Conservation (phyloP, 1,140 invertebrate genomes). For the Ostrea denselamellosa region DNA sequence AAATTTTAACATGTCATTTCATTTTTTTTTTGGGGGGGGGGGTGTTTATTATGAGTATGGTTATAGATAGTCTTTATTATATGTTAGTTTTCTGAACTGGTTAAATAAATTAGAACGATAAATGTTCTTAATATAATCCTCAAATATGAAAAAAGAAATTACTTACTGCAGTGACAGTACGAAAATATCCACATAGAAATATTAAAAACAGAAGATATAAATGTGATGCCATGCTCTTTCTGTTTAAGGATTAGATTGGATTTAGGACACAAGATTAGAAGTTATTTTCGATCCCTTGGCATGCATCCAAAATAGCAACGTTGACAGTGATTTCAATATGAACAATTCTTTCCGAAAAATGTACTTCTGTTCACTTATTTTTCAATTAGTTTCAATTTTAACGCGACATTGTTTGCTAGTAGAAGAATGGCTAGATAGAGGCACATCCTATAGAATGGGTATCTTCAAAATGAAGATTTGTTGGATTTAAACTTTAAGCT, state of each 20-base stretch:
- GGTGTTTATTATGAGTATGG: too few species aligned
- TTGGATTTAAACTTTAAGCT: not conserved
- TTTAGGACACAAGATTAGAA: not conserved
- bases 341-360: not conserved
- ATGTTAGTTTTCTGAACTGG: too few species aligned
- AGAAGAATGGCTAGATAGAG: not conserved
- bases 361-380: not conserved
- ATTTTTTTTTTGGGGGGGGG: too few species aligned
- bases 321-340: not conserved
- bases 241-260: not conserved
- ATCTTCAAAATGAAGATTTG: not conserved
- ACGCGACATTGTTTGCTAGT: not conserved
- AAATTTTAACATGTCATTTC: too few species aligned
- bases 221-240: not conserved
- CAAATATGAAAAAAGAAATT: not conserved
- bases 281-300: slow-evolving; percentile 13
- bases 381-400: slow-evolving; percentile 6
- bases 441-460: not conserved
- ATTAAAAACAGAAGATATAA: not conserved
- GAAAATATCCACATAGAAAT: not conserved
- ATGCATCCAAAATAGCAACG: not conserved
- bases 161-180: not conserved
- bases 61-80: too few species aligned
- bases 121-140: not conserved
- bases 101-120: too few species aligned